Base-by-base conservation (phyloP, 2,888 invertebrate species). In the Trichogramma dendrolimi region DNA sequence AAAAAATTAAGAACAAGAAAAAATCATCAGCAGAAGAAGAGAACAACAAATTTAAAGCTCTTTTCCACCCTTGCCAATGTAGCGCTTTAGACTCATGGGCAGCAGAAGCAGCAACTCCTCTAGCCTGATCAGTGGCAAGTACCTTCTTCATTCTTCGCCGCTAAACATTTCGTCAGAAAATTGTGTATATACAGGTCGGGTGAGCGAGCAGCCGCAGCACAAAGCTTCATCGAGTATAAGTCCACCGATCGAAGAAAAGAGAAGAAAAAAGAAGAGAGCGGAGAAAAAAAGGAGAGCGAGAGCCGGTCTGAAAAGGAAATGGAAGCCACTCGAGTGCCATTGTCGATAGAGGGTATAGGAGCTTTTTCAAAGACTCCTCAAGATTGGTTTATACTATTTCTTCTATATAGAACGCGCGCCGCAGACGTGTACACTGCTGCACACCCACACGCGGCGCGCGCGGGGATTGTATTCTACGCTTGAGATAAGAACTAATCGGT, bases 291-390 rank as follows among this genome's bases (percentile, higher is more conserved):
- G 48, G 44, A 43, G 54, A 59, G n/a, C 56, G 52, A 46, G 10
- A 44, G 10, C 39, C 44, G 40, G 59, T 42, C 48, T 63, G 57
- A 58, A 64, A 63, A 58, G 60, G 60, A 64, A 64, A 64, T 64
- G 58, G 63, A 64, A 64, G 61, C 63, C 55, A 44, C 55, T 64
- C 58, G 61, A 61, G 60, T 56, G 60, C 54, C 60, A 63, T 63
- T 63, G 63, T 63, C 57, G 54, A 44, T 48, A 3, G 27, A 27
- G 27, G 27, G 27, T 27, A 27, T 27, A 27, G 27, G 55, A 39
- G 47, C 59, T 60, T 63, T 63, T 60, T 56, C 59, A 62, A 62
- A 62, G 55, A 27, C 27, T 27, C 27, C 27, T 55, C 6, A 43
- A 62, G 55, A 62, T 62, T 56, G 62, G 61, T 10, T 55, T 44